Conservation (phyloP, 2,113 vertebrate genomes). For the Tonatia bakeri region DNA sequence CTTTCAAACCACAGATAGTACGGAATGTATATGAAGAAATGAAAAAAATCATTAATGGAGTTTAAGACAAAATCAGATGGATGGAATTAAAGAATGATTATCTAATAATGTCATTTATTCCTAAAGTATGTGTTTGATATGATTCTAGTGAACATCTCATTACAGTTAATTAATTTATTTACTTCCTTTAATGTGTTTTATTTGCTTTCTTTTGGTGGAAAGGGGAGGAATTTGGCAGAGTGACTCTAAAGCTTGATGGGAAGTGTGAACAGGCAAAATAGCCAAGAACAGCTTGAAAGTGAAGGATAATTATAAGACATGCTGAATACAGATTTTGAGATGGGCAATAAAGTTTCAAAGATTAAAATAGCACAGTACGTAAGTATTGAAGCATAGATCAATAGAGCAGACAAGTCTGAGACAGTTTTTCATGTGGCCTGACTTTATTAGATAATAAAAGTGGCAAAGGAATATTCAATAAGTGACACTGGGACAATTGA, state of each 20-base stretch:
- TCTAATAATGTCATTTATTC: background rate
- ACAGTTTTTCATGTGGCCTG: background rate
- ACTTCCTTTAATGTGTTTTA: background rate
- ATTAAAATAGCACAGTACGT: conserved; percentile 22
- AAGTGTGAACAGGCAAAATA: background rate
- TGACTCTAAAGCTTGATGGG: background rate
- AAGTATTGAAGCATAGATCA: conserved; percentile 5
- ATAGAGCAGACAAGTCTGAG: background rate
- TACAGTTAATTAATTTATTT: background rate
- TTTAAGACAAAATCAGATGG: background rate
- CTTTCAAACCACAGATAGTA: background rate
- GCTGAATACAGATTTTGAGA: background rate
- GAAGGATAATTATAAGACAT: background rate
- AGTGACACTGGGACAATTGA: background rate
- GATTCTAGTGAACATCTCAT: background rate
- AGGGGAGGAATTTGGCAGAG: background rate
- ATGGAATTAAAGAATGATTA: background rate
- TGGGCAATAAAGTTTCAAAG: background rate
- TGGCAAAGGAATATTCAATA: background rate
- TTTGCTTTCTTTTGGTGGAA: background rate
- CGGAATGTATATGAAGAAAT: background rate
- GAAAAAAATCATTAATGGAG: background rate
- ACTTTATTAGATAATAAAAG: conserved; percentile 51
- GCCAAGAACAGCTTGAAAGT: background rate
- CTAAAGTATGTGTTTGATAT: background rate